Conservation (phyloP, 2,888 invertebrate genomes). For the Drosophila sordidapex region DNA sequence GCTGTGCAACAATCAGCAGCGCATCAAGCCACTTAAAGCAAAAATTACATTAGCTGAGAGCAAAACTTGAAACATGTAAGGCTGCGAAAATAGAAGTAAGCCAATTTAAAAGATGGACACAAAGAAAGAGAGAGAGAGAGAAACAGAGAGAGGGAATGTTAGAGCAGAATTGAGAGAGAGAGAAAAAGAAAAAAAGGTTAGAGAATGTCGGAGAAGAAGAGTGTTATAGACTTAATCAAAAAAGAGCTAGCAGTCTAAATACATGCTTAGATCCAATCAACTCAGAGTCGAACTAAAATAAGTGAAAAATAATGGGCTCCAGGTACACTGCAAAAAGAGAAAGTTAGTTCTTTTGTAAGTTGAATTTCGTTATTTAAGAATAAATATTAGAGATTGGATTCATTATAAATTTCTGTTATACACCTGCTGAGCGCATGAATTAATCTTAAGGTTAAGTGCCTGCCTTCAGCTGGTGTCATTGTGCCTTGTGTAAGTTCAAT, state of each 20-base stretch:
- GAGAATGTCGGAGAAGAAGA: background rate
- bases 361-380: background rate
- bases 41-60: constrained; percentile 40
- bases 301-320: background rate
- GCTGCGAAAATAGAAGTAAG: background rate
- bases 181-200: rapidly evolving
- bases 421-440: background rate
- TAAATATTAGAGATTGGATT: background rate
- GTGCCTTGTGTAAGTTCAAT: background rate
- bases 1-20: constrained; percentile 46
- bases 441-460: background rate
- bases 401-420: background rate
- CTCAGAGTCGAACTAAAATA: background rate
- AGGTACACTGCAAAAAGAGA: background rate
- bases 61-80: background rate
- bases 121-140: background rate
- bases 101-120: background rate
- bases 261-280: background rate
- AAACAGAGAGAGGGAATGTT: background rate
- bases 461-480: background rate
- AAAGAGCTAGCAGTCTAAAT: background rate
- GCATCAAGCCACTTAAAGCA: constrained; percentile 48
- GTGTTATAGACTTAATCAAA: background rate
- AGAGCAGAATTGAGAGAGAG: background rate
- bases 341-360: background rate